phyloP scores from a whole-genome alignment of 2,797 vertebrate species.

The Chelidonichthys spinosus region DNA sequence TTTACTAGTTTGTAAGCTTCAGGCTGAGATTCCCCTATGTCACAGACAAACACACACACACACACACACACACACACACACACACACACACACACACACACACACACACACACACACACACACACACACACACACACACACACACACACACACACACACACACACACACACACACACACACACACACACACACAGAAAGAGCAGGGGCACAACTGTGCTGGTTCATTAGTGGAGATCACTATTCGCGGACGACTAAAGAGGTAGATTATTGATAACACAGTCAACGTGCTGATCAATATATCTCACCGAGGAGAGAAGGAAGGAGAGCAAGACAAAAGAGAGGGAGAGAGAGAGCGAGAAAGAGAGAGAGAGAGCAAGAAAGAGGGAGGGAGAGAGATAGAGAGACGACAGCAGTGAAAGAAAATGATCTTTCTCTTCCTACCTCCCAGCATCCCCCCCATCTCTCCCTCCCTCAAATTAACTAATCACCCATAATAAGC shows the following conservation, averaged over 20 bases:
- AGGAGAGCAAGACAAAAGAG: conserved; percentile 2
- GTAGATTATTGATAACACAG: conserved; percentile 82
- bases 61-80: conserved; percentile 4
- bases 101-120: background rate
- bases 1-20: conserved; percentile 24
- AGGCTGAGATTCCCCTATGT: conserved; percentile 5
- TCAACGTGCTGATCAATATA: conserved; percentile 74
- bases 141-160: background rate
- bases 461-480: conserved; percentile 80
- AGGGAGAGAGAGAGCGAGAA: background rate
- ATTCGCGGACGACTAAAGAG: conserved; percentile 74
- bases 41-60: background rate
- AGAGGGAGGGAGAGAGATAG: conserved; percentile 14
- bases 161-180: conserved; percentile 22
- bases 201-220: conserved; percentile 66
- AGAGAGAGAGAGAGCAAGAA: background rate
- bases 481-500: conserved; percentile 96
- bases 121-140: conserved; percentile 19
- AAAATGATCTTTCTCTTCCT: conserved; percentile 64
- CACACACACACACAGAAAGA: conserved; percentile 21
- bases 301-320: conserved; percentile 52
- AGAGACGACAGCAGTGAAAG: conserved; percentile 43
- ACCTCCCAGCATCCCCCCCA: conserved; percentile 66
- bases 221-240: conserved; percentile 81
- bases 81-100: conserved; percentile 20